Evolutionary conservation across 2,888 invertebrate species (phyloP), one percentile per base, ranked within the genome.

Genomic region (Eutolmus rufibarbis): DNA sequence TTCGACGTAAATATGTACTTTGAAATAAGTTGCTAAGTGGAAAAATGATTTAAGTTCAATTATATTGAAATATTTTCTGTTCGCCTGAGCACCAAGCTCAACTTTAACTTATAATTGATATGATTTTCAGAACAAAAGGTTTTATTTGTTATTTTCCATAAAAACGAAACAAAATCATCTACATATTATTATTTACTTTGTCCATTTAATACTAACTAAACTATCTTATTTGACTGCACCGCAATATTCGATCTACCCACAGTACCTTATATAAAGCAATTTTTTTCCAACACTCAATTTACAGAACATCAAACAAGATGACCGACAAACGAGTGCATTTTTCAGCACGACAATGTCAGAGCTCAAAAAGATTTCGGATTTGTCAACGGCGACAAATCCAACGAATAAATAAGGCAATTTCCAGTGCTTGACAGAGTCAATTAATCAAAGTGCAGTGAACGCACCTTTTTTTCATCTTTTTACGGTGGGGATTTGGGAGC

Each of bases 371-470:
- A 9, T 28, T 66, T 66, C 66, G 66, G 56, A 66, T 19, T 66
- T 66, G 66, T 66, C 28, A 66, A n/a, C 66, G 23, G 9, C 12
- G 9, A 66, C 66, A 66, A 66, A 66, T 66, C 23, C n/a, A 9
- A 23, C 28, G 28, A 23, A 66, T 66, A 66, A 66, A 66, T 66
- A 66, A 66, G 9, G 66, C 19, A 8, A 66, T 23, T 66, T 16
- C 23, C 66, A 66, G 66, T 12, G 8, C 28, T 1, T n/a, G 37
- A 37, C 76, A 76, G 37, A 34, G 76, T 34, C 34, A 76, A 76
- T 76, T 76, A 76, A 76, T 76, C 76, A 76, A 16, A 76, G 37
- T 76, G 76, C 76, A 76, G 23, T 76, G 76, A 34, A 76, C 37
- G 76, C 76, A 76, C 34, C 34, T 31, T 16, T 37, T 76, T 37